These are phyloP conservation scores for Rhea americana DNA, from an alignment of 2,113 vertebrate genomes.

Conservation along the genomic window DNA sequence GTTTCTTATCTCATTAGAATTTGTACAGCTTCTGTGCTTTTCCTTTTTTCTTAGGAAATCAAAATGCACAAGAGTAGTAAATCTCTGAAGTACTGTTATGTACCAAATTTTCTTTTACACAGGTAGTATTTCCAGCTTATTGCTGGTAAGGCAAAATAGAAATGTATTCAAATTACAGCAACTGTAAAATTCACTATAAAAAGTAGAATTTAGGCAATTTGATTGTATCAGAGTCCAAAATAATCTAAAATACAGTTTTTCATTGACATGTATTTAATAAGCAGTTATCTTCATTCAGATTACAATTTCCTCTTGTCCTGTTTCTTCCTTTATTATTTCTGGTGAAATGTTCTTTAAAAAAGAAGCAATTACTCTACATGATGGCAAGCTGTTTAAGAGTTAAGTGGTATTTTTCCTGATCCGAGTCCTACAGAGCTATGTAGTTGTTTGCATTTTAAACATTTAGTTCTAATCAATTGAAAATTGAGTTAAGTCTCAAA, in stretches of 20 bases:
- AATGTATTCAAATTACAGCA: background rate
- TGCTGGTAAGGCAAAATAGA: background rate
- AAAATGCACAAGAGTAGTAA: background rate
- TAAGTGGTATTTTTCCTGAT: background rate
- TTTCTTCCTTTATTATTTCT: background rate
- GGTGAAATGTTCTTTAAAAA: background rate
- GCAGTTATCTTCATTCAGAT: background rate
- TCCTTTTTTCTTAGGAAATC: background rate
- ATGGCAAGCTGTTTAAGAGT: background rate
- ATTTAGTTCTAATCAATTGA: constrained; percentile 53
- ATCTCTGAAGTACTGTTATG: background rate
- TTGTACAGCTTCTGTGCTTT: background rate
- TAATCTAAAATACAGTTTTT: background rate
- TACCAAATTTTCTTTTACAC: background rate
- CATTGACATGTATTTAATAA: background rate
- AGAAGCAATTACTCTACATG: background rate
- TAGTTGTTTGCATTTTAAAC: constrained; percentile 45
- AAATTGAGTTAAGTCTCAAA: constrained; percentile 50
- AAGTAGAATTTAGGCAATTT: background rate
- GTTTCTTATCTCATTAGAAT: background rate
- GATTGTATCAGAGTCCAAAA: background rate
- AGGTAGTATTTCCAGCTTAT: background rate
- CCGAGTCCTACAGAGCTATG: background rate
- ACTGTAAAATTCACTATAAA: background rate
- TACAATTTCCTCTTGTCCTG: background rate